Conservation (phyloP, 2,113 vertebrate species). For the Gulo gulo region DNA sequence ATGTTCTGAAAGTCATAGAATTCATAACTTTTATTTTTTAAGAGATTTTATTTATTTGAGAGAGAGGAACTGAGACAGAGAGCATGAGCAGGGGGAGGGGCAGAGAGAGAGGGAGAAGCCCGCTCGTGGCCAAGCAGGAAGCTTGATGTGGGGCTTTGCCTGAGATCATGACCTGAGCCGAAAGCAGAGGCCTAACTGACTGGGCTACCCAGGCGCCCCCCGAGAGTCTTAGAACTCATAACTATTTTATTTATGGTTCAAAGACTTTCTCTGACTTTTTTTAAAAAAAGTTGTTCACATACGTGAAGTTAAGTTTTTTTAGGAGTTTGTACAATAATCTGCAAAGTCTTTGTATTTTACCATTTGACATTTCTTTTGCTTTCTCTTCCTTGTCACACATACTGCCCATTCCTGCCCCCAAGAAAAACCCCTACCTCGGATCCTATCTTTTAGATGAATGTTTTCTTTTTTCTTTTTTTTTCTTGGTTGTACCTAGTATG, state of each 20-base stretch:
- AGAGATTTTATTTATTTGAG: not conserved
- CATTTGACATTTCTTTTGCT: not conserved
- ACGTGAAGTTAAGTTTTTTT: not conserved
- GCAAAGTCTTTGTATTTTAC: not conserved
- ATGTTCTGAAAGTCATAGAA: not conserved
- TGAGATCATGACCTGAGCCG: not conserved
- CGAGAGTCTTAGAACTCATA: not conserved
- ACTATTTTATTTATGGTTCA: not conserved
- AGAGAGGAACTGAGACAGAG: not conserved
- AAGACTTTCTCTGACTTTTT: not conserved
- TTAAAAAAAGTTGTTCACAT: not conserved
- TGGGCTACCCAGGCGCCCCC: not conserved
- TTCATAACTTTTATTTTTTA: not conserved
- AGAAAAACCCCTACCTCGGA: not conserved
- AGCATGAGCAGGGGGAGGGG: not conserved
- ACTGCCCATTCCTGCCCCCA: not conserved
- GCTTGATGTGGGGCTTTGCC: not conserved
- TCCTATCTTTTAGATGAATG: not conserved
- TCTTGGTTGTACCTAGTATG: not conserved
- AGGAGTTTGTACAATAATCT: not conserved
- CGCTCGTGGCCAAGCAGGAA: not conserved
- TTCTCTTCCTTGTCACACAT: not conserved
- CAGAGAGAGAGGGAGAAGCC: not conserved
- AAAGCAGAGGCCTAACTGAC: not conserved
- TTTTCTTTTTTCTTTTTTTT: not conserved